A percentile compares a stretch with the other conserved stretches of the same genome.
Evolutionary conservation across 2,888 invertebrate species (phyloP).

Genomic region (Caenorhabditis auriculariae): DNA sequence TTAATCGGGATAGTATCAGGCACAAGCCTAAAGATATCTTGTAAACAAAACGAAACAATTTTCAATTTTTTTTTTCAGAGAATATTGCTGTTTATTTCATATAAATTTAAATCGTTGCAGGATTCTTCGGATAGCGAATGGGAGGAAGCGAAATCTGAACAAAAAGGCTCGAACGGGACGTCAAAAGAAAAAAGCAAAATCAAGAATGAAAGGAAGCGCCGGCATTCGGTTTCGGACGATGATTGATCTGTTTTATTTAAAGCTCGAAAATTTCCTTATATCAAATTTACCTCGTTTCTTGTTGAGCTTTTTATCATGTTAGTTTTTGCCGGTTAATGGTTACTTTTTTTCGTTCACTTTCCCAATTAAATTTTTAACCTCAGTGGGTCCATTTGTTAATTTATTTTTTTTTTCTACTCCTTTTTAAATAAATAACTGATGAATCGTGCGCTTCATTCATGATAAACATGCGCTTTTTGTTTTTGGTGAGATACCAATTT

Average conservation of each 20-base stretch:
- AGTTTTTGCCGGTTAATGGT: too few species aligned
- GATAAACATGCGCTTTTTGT: too few species aligned
- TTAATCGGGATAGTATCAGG: too few species aligned
- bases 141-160: conserved; percentile 14
- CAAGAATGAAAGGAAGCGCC: conserved; percentile 10
- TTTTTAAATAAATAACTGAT: too few species aligned
- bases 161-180: conserved; percentile 3
- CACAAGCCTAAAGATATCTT: not conserved
- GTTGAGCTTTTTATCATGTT: not conserved
- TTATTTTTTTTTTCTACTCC: too few species aligned
- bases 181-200: conserved; percentile 4
- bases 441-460: too few species aligned
- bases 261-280: not conserved
- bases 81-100: not conserved
- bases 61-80: not conserved
- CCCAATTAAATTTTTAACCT: too few species aligned
- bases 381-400: too few species aligned
- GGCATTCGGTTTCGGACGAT: too few species aligned
- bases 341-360: too few species aligned
- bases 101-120: conserved; percentile 2
- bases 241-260: not conserved
- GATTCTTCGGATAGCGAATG: conserved; percentile 27
- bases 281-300: not conserved
- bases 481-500: too few species aligned
- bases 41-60: not conserved